Evolutionary conservation across 35 echinoderm and acorn worm species (phyloP), one percentile per base, ranked within the genome.

Genomic region (Ptychodera flava): DNA sequence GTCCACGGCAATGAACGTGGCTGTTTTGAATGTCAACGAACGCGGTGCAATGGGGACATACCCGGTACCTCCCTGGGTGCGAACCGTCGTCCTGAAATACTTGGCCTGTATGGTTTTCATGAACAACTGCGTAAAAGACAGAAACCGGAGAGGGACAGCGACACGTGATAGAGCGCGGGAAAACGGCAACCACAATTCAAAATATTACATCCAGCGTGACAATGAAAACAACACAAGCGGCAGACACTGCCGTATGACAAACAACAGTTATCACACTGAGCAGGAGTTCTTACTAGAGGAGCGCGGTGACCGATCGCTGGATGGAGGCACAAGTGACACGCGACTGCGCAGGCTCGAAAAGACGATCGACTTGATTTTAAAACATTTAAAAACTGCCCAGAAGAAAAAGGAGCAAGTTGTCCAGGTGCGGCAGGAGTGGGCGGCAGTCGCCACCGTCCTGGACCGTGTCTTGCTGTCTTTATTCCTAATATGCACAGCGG

Each of bases 1-100:
- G 31, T 99, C 96, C 1, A 99, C 96, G 33, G 96, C 96, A 30
- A 99, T 94, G 93, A 99, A 99, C 86, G 96, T 99, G 1, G 92
- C 94, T 30, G 96, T 99, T 6, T 45, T 99, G 77, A 99, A 99
- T 79, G 89, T 99, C 22, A 99, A 99, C 77, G 90, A 94, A 85
- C 87, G 93, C n/a, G 96, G 96, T 64, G 82, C 85, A 27, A 78
- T 97, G 16, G 85, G 93, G 32, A 86, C 90, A 16, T 36, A 82
- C n/a, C 90, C 89, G 32, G 93, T 99, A 12, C 96, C 96, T n/a
- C 84, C 77, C 31, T 92, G 93, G 88, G 78, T 99, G 1, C 88
- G 93, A 35, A 87, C 52, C 34, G 33, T 92, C 32, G 90, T 88
- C 28, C 83, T 99, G 29, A 90, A 99, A 16, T 94, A 90, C 82